Conservation (phyloP, 2,888 invertebrate species). For the Octodonta nipae region DNA sequence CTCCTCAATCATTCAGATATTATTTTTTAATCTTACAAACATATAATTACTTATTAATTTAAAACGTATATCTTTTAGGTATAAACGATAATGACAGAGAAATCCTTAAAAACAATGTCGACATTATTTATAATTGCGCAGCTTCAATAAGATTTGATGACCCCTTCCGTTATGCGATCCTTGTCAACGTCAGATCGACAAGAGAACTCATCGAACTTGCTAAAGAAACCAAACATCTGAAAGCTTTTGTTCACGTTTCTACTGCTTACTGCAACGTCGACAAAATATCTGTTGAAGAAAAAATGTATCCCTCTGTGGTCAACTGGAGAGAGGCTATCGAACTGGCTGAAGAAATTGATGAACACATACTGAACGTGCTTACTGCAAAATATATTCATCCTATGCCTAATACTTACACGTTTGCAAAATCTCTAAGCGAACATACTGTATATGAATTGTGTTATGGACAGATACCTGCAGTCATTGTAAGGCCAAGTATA, state of each 20-base stretch:
- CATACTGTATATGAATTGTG: conserved; percentile 52
- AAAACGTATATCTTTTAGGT: too few species aligned
- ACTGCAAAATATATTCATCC: conserved; percentile 46
- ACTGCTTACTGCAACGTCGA: conserved; percentile 72
- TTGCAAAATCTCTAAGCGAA: conserved; percentile 79
- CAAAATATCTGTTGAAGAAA: background rate
- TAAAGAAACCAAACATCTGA: conserved; percentile 37
- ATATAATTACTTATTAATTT: too few species aligned
- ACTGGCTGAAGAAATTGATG: conserved; percentile 49
- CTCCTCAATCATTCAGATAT: too few species aligned
- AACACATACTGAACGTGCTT: conserved; percentile 42
- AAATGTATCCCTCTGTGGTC: conserved; percentile 33
- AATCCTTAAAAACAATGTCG: conserved; percentile 43
- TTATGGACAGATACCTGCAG: conserved; percentile 50
- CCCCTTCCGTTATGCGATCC: conserved; percentile 47
- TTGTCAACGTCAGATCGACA: conserved; percentile 52
- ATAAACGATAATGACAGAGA: conserved; percentile 38
- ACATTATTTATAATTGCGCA: conserved; percentile 62
- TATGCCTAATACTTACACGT: conserved; percentile 83
- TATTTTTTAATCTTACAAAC: too few species aligned
- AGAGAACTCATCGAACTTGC: conserved; percentile 49
- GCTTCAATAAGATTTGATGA: conserved; percentile 78
- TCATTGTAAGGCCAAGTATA: conserved; percentile 79
- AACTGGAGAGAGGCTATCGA: conserved; percentile 56
- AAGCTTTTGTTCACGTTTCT: conserved; percentile 62